Evolutionary conservation across 2,888 invertebrate genomes (phyloP).

Genomic region (Lycaena phlaeas): DNA sequence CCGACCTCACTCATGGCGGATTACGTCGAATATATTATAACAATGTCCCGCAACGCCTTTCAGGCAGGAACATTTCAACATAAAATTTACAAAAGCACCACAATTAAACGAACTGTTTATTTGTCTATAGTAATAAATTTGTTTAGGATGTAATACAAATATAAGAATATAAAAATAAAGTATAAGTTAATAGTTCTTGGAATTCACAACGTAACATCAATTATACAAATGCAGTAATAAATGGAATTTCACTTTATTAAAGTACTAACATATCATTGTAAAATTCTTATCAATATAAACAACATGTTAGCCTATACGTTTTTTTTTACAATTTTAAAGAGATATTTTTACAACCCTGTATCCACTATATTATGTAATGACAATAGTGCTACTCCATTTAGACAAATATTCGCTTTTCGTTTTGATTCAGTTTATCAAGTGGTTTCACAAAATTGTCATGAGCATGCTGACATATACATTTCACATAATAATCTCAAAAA

Average conservation of each 20-base stretch:
- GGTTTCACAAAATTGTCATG: slow-evolving; percentile 22
- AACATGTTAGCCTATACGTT: slow-evolving; percentile 59
- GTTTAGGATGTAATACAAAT: slow-evolving; percentile 21
- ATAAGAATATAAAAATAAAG: slow-evolving; percentile 37
- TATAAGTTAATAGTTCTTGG: slow-evolving; percentile 27
- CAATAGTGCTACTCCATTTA: slow-evolving; percentile 44
- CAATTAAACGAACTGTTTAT: slow-evolving; percentile 4
- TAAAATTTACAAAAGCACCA: slow-evolving; percentile 21
- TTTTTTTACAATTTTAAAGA: slow-evolving; percentile 58
- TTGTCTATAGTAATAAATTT: slow-evolving; percentile 8
- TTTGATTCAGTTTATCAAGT: not conserved
- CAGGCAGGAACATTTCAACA: slow-evolving; percentile 6
- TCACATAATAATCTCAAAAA: slow-evolving; percentile 19
- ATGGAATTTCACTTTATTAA: slow-evolving; percentile 39
- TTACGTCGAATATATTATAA: slow-evolving; percentile 13
- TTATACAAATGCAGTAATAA: slow-evolving; percentile 40
- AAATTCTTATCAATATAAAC: slow-evolving; percentile 64
- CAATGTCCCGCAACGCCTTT: slow-evolving; percentile 10
- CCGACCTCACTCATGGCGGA: not conserved
- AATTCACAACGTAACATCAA: slow-evolving; percentile 22
- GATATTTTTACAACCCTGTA: slow-evolving; percentile 73
- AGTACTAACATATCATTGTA: slow-evolving; percentile 54
- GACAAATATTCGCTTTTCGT: slow-evolving; percentile 28
- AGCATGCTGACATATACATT: slow-evolving; percentile 20
- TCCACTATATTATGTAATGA: slow-evolving; percentile 65